Evolutionary conservation across 2,888 invertebrate species (phyloP), one percentile per base, ranked within the genome.

Genomic region (Drosophila mercatorum): DNA sequence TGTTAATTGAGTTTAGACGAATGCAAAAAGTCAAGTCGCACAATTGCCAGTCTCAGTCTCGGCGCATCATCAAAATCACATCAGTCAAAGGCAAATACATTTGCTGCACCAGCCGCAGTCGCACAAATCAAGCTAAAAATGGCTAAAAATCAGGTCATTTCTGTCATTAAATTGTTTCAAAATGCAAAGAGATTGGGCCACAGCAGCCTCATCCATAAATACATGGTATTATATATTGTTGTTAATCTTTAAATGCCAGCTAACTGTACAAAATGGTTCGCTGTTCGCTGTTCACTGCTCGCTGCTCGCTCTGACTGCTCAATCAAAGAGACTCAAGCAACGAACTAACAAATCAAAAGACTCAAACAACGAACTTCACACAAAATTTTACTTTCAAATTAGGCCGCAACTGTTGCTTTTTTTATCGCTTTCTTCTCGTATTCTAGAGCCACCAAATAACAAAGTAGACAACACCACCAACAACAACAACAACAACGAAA

Each of bases 391-490:
- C 86, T 87, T 87, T 87, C 86, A 87, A 87, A 87, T 87, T 88
- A 86, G 86, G 86, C 80, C 83, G 83, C 86, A 85, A 83, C 85
- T 88, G 86, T 85, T 83, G 86, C 88, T 88, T 83, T 88, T 83
- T 85, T 85, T 85, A 85, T 81, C 81, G 86, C 86, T 85, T 88
- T 88, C 83, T 83, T 87, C 84, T 82, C 72, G 84, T 80, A 78
- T 84, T 86, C 57, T 65, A 31, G 67, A 55, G 73, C 38, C 51
- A 12, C 34, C 36, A 34, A 47, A 47, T 31, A 47, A 47, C 47
- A 26, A 46, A 46, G 46, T 46, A 26, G 26, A 22, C 22, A 22
- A 22, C 22, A 22, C 1, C 22, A 22, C 1, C 22, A 34, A 6
- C 17, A 34, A 17, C 36, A 51, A 38, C 22, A 22, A 22, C 22